Base-by-base conservation (phyloP, 2,113 vertebrate genomes). In the Lasiurus cinereus region DNA sequence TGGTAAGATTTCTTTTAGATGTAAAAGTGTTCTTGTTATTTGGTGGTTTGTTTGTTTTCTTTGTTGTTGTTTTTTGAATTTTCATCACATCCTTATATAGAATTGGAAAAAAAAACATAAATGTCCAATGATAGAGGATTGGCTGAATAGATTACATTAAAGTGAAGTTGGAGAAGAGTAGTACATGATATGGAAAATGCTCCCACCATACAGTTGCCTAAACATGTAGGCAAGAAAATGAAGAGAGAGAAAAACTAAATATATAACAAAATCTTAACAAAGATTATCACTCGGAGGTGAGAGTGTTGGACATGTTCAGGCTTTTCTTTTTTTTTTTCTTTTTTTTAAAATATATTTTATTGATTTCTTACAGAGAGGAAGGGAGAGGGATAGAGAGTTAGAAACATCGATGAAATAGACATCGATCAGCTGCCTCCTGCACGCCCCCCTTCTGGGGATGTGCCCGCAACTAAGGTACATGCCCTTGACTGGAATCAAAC, bases 31-130 rank as follows among this genome's bases (percentile, higher is more conserved):
- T 50, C 50, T 48, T 76, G 11, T 13, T 66, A 29, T 27, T 13
- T 18, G 18, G 52, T 39, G 52, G 16, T 10, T 50, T 9, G 19
- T 22, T 24, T 43, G 13, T 13, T 39, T 36, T 21, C 66, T 31
- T 50, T 50, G 48, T 13, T 46, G 10, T 50, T 16, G 16, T 10
- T 29, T 94, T 88, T 64, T 87, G 48, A 5, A 73, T 72, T 79
- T 86, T 93, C 48, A 86, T 43, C 84, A 74, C 19, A 84, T 76
- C 52, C 46, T 78, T 67, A 88, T 62, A 82, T 27, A 66, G 27
- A 94, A 87, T 33, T 19, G 6, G 48, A 39, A 43, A 70, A 88
- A 43, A 50, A 52, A 39, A 48, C 0, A 0, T 33, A 46, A 73
- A 80, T 62, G 13, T 14, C 4, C 36, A 76, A 2, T 0, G 22